A percentile compares a stretch with the other conserved stretches of the same genome.
phyloP scores from a whole-genome alignment of 2,797 vertebrate species.

The Rhinogobio ventralis region DNA sequence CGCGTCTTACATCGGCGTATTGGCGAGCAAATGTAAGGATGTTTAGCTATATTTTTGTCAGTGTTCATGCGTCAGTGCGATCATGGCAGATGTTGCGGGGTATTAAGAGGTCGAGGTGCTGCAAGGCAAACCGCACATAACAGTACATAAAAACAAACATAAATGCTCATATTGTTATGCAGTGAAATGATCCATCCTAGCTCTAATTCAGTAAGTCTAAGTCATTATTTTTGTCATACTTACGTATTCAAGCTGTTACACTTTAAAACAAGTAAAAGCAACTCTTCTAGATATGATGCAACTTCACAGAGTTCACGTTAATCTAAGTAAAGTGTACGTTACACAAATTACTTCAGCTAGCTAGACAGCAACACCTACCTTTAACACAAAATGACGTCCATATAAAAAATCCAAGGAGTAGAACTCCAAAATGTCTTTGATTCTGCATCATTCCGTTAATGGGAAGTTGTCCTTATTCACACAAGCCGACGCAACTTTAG shows the following conservation, averaged over 20 bases:
- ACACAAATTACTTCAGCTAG: not conserved
- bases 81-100: constrained; percentile 45
- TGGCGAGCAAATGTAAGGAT: not conserved
- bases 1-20: not conserved
- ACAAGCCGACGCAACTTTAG: constrained; percentile 50
- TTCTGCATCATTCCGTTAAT: constrained; percentile 43
- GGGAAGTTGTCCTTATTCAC: constrained; percentile 17
- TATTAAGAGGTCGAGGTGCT: constrained; percentile 40
- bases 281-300: not conserved
- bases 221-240: not conserved
- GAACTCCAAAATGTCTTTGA: constrained; percentile 43
- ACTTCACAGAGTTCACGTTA: not conserved
- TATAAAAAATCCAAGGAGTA: constrained; percentile 36
- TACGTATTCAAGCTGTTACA: not conserved
- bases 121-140: constrained; percentile 28
- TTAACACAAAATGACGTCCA: constrained; percentile 57
- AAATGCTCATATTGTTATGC: constrained; percentile 14
- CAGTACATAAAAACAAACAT: constrained; percentile 25
- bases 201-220: not conserved
- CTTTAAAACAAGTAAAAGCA: not conserved
- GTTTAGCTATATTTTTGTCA: constrained; percentile 7
- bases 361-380: constrained; percentile 40
- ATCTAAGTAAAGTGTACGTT: not conserved
- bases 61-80: constrained; percentile 6
- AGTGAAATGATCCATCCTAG: not conserved